Base-by-base conservation (phyloP, 2,888 invertebrate genomes). In the Scaptodrosophila latifasciaeformis region DNA sequence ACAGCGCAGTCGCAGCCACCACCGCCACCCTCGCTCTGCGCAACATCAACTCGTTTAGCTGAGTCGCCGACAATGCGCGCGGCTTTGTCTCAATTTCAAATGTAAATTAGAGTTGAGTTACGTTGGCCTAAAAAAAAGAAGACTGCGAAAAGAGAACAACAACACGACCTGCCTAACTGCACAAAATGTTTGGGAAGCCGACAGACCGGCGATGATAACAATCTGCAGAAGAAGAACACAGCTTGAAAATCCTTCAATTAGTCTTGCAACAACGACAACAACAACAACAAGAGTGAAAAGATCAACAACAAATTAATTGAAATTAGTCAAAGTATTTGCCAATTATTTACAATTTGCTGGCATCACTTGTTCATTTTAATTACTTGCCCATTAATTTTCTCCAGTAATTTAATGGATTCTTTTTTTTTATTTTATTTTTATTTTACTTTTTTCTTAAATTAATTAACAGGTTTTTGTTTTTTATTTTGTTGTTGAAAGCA, bases 81-180 rank as follows among this genome's bases (percentile, higher is more conserved):
- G 19, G n/a, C 39, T 39, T 7, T 40, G 40, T 30, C 44, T 45
- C 21, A 35, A 35, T 9, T 18, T 19, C 43, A 24, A 12, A 43
- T 43, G 43, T 44, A 42, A 46, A 56, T 31, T 47, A 50, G 46
- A n/a, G n/a, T n/a, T n/a, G n/a, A n/a, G n/a, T n/a, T n/a, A n/a
- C 43, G 44, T 71, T 72, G 79, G 79, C 72, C 72, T 79, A 72
- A 72, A 78, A 72, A 42, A 49, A 42, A 37, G 49, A 49, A 34
- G n/a, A 37, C 49, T 37, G 49, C 44, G 53, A 59, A n/a, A n/a
- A n/a, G 47, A 59, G 47, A 60, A 44, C 48, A 27, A 31, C 31
- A 50, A 59, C 68, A 55, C 68, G 72, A 72, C 72, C 72, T 72
- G 72, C 72, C 72, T 78, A 72, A 72, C 72, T 78, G 72, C 79